A percentile compares a stretch with the other conserved stretches of the same genome.
Conservation (phyloP, 2,113 vertebrate genomes). For the Clarias macrocephalus region DNA sequence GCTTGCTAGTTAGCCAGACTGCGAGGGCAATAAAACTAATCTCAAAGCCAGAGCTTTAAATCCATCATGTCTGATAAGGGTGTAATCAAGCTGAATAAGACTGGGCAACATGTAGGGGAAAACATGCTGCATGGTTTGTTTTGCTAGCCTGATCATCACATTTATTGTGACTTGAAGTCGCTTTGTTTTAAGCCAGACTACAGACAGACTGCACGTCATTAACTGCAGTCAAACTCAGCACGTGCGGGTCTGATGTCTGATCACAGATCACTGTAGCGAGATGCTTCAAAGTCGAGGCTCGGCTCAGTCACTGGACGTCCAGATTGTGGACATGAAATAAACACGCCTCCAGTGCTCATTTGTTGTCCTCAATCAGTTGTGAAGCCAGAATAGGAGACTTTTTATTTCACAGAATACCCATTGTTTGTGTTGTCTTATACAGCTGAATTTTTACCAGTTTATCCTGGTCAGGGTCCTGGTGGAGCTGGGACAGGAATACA, state of each 20-base stretch:
- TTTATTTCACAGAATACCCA: not conserved
- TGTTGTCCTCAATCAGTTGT: not conserved
- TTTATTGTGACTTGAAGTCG: not conserved
- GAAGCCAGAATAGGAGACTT: not conserved
- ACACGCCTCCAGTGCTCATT: not conserved
- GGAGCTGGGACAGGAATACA: not conserved
- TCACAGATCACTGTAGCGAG: not conserved
- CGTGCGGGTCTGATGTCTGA: not conserved
- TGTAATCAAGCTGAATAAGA: not conserved
- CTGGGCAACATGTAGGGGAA: not conserved
- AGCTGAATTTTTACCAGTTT: too few species aligned
- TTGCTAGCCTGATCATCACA: not conserved
- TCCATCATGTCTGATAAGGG: too few species aligned
- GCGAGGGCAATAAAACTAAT: not conserved
- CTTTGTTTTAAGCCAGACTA: slow-evolving; percentile 4
- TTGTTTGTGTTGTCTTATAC: not conserved
- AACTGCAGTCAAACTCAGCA: not conserved
- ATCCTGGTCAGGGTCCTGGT: not conserved
- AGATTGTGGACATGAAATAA: not conserved
- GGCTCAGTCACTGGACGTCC: too few species aligned
- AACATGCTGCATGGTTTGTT: not conserved
- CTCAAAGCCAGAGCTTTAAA: too few species aligned
- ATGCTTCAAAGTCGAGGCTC: not conserved
- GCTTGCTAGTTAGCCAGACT: not conserved
- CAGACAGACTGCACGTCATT: slow-evolving; percentile 14